These are phyloP conservation scores for Festucalex cinctus DNA, from an alignment of 2,113 vertebrate genomes.

Conservation along the genomic window DNA sequence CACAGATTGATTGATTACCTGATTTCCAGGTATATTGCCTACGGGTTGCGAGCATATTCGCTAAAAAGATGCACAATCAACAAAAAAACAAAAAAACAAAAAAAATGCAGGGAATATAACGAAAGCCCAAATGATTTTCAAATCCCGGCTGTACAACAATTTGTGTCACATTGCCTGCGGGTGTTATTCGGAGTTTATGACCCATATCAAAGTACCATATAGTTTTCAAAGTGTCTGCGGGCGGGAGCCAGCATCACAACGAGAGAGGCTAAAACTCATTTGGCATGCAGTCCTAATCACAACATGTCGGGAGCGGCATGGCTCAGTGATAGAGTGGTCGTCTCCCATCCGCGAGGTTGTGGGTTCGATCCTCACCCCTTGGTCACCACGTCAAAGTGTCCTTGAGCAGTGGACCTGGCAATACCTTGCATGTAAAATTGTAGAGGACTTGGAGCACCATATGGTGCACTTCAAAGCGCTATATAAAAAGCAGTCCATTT, in stretches of 20 bases:
- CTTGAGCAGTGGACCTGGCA: no score
- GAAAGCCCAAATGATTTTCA: not conserved
- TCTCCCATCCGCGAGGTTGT: no score
- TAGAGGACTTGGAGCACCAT: no score
- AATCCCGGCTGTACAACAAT: slow-evolving; percentile 25
- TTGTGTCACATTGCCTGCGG: slow-evolving; percentile 34
- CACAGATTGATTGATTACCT: not conserved
- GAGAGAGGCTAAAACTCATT: not conserved
- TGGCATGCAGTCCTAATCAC: slow-evolving; percentile 45
- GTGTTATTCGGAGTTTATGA: slow-evolving; percentile 43
- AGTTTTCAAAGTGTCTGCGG: not conserved
- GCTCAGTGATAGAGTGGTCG: no score
- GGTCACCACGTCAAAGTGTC: no score
- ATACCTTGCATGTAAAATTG: no score
- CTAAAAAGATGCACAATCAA: not conserved
- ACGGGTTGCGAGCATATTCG: no score
- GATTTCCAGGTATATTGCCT: not conserved
- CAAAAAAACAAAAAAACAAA: no score
- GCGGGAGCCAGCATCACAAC: not conserved
- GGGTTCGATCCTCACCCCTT: no score
- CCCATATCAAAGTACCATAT: slow-evolving; percentile 27
- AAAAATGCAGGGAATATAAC: not conserved
- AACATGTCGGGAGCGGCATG: slow-evolving; percentile 21
- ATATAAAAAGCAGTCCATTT: no score
- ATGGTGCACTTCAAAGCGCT: no score